Conservation (phyloP, 1,140 invertebrate species). For the Ptiloglossa arizonensis region DNA sequence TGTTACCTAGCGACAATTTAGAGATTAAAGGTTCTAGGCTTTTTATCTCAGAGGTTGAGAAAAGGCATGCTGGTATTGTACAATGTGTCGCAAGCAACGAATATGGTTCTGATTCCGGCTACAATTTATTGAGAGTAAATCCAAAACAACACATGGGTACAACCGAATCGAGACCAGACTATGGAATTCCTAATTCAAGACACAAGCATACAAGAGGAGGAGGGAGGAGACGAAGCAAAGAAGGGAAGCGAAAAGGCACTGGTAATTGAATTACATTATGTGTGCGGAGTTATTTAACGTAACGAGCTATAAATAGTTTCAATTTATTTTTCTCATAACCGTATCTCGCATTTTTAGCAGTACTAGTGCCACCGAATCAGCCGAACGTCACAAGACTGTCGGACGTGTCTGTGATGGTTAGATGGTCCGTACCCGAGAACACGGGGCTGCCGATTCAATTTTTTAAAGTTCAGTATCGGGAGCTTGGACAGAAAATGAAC, state of each 20-base stretch:
- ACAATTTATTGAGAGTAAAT: constrained; percentile 86
- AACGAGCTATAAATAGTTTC: background rate
- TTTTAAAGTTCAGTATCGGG: constrained; percentile 94
- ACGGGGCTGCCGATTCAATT: constrained; percentile 92
- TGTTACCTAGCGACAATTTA: constrained; percentile 82
- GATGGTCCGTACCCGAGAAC: constrained; percentile 92
- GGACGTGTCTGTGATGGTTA: constrained; percentile 95
- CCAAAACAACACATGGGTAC: constrained; percentile 87
- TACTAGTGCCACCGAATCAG: constrained; percentile 92
- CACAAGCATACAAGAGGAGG: constrained; percentile 77
- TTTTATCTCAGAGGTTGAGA: constrained; percentile 87
- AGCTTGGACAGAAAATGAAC: constrained; percentile 83
- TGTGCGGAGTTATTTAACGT: background rate
- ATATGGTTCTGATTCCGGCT: constrained; percentile 86
- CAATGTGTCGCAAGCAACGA: constrained; percentile 94
- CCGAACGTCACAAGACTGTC: constrained; percentile 93
- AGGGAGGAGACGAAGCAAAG: constrained; percentile 77
- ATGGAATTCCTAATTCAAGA: constrained; percentile 62
- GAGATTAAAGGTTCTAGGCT: constrained; percentile 83
- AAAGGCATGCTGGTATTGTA: constrained; percentile 92
- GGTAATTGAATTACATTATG: constrained; percentile 64
- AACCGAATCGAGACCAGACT: constrained; percentile 69
- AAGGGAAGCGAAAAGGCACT: constrained; percentile 79
- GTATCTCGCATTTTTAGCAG: constrained; percentile 77
- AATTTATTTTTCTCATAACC: background rate